Base-by-base conservation (phyloP, 2,888 invertebrate genomes). In the Bombyx huttoni region DNA sequence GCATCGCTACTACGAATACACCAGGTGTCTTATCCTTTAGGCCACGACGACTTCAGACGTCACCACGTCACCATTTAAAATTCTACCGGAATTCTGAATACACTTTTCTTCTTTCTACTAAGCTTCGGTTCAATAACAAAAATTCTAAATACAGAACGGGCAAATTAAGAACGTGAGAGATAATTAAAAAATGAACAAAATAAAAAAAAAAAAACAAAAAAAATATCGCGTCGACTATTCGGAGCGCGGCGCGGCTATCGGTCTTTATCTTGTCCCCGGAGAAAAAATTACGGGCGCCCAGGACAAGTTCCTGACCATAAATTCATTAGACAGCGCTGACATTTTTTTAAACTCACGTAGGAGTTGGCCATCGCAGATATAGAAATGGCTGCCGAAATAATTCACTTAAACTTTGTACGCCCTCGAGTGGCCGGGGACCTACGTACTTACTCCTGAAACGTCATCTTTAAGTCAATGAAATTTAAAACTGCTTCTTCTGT, bases 281-380 rank as follows among this genome's bases (percentile, higher is more conserved):
- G 82, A 76, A 78, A 81, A 80, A 81, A 80, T 70, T 70, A 70
- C 70, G 67, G 55, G 67, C 57, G 60, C 60, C 71, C 69, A 67
- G 78, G 77, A 79, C 83, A 83, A 86, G 81, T 86, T 86, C 86
- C 85, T 76, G 81, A 68, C 81, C 82, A 84, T 89, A 89, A 89
- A 89, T 89, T 89, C 88, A 89, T 89, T 89, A 88, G 81, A 78
- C 82, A 73, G 64, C 77, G 75, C 63, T 73, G 76, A 73, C 75
- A 70, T 77, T 85, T 78, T 78, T 83, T 84, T 82, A 75, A 81
- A 85, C 79, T 78, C 81, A 78, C 81, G 78, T 79, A 70, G 73
- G 68, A 58, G 55, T 60, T 63, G 65, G 33, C 55, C 61, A 47
- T 53, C 13, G 58, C 68, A 73, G 0, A 52, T 40, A 10, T 40